These are phyloP conservation scores for Trichomalopsis sarcophagae DNA, from an alignment of 1,140 invertebrate species.

Conservation along the genomic window DNA sequence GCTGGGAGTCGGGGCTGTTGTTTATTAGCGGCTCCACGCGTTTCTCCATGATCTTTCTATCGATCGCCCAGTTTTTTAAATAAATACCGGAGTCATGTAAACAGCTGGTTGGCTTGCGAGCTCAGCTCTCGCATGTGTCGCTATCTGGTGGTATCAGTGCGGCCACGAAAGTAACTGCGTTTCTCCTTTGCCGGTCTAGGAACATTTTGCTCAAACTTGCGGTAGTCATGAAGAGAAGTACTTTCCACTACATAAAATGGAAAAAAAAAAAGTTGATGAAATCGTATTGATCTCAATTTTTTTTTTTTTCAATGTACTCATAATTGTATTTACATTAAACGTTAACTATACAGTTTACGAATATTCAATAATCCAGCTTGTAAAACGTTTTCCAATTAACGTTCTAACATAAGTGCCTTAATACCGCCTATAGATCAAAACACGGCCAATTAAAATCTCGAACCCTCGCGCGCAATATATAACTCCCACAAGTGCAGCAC, in stretches of 20 bases:
- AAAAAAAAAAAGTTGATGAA: too few relatives aligned
- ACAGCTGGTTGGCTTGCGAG: constrained; percentile 6
- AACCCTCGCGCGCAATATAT: background rate
- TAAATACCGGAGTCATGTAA: constrained; percentile 39
- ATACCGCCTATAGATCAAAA: background rate
- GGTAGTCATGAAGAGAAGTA: too few relatives aligned
- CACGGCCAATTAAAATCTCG: background rate
- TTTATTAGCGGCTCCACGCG: constrained; percentile 56
- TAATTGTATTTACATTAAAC: too few relatives aligned
- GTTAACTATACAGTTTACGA: too few relatives aligned
- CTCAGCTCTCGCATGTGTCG: background rate
- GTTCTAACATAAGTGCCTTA: too few relatives aligned
- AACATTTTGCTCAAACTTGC: too few relatives aligned
- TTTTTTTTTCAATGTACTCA: too few relatives aligned
- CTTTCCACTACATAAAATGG: too few relatives aligned
- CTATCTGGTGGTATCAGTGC: constrained; percentile 2
- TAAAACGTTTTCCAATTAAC: too few relatives aligned
- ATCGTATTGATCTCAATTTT: too few relatives aligned
- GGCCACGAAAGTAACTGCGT: background rate
- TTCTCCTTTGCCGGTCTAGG: background rate
- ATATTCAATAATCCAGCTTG: too few relatives aligned
- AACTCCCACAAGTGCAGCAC: background rate
- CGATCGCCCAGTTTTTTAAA: background rate
- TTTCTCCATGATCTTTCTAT: constrained; percentile 63
- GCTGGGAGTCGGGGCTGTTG: constrained; percentile 67